phyloP scores from a whole-genome alignment of 2,797 vertebrate genomes.

The Linurgus olivaceus region DNA sequence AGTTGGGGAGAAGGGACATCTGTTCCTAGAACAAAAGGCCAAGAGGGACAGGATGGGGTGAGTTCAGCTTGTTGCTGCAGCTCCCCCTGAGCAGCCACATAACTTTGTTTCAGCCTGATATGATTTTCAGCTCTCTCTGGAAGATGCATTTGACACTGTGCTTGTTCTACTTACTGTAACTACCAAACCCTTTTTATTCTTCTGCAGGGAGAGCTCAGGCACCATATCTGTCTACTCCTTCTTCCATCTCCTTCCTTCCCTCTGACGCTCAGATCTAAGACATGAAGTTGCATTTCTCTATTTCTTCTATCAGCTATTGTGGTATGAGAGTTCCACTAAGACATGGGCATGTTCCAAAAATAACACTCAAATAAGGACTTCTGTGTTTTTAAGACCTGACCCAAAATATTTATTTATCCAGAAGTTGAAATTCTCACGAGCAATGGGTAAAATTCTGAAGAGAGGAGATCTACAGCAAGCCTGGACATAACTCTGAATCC shows the following conservation, averaged over 20 bases:
- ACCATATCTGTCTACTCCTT: not conserved
- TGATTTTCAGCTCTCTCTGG: conserved; percentile 20
- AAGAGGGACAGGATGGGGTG: not conserved
- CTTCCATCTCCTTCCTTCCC: not conserved
- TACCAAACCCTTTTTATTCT: not conserved
- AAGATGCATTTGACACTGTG: not conserved
- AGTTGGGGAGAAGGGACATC: not conserved
- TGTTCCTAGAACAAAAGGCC: not conserved
- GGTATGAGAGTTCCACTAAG: conserved; percentile 72
- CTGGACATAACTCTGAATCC: conserved; percentile 31
- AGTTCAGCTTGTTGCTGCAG: not conserved
- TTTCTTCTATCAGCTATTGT: conserved; percentile 56
- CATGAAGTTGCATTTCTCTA: conserved; percentile 36
- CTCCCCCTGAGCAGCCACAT: not conserved
- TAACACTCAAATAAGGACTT: conserved; percentile 70
- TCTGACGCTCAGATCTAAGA: conserved; percentile 23
- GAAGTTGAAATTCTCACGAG: conserved; percentile 79
- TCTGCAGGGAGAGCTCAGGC: conserved; percentile 20
- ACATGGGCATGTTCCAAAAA: conserved; percentile 70
- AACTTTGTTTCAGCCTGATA: conserved; percentile 33
- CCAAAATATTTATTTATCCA: conserved; percentile 77
- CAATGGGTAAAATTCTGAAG: conserved; percentile 70
- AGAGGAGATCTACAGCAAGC: conserved; percentile 61
- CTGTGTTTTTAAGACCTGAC: conserved; percentile 77
- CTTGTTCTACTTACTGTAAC: not conserved